These are phyloP conservation scores for Haliclystus octoradiatus DNA, from an alignment of 30 jellyfish, hydroid and myxozoan genomes.

Conservation along the genomic window DNA sequence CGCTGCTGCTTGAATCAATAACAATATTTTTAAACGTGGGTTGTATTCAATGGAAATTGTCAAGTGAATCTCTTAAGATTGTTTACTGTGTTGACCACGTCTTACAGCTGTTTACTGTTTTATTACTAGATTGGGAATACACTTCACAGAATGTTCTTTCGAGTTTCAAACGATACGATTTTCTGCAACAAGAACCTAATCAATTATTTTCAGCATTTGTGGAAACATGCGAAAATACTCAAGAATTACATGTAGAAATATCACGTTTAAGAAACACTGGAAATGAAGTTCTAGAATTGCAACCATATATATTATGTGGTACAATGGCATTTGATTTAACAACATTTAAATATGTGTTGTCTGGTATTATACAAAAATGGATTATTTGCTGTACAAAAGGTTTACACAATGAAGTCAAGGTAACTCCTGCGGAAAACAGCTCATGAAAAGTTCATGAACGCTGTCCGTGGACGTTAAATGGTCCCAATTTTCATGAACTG, in stretches of 20 bases:
- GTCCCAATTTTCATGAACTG: too few species aligned
- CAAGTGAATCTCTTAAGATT: too few species aligned
- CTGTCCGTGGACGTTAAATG: too few species aligned
- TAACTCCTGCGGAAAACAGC: too few species aligned
- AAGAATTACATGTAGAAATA: neutral
- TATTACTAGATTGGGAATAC: neutral
- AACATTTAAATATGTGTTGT: constrained; percentile 53
- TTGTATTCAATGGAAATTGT: too few species aligned
- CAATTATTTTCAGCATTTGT: neutral
- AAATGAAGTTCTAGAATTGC: neutral
- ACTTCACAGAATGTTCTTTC: neutral
- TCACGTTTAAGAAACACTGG: neutral
- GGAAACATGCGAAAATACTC: neutral
- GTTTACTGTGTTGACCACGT: too few species aligned
- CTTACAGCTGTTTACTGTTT: too few species aligned
- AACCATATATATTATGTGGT: constrained; percentile 10
- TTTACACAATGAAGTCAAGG: constrained; percentile 65
- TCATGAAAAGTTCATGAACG: too few species aligned
- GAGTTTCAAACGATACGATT: neutral
- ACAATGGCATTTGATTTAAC: constrained; percentile 30
- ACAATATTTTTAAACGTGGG: too few species aligned
- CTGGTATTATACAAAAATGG: constrained; percentile 73
- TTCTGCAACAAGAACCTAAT: neutral
- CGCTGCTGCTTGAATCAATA: too few species aligned
- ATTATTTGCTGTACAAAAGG: constrained; percentile 64